Evolutionary conservation across 2,113 vertebrate genomes (phyloP).

Genomic region (Eudorcas thomsonii): DNA sequence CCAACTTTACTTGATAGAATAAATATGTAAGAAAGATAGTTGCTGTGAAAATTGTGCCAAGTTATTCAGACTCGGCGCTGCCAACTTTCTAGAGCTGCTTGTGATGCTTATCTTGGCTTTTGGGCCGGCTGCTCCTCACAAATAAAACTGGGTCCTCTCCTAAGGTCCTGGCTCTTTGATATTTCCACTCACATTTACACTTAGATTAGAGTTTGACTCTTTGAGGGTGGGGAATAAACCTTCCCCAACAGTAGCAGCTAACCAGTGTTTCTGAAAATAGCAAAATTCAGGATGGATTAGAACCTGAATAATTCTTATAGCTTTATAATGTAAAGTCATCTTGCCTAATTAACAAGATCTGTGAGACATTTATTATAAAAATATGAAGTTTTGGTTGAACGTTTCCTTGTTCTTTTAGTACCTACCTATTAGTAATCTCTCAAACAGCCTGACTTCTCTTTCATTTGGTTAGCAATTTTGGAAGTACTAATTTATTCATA

Average conservation of each 20-base stretch:
- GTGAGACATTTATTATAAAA: slow-evolving; percentile 3
- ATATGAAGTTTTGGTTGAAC: neutral
- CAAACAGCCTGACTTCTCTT: neutral
- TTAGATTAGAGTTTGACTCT: neutral
- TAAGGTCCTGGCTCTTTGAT: neutral
- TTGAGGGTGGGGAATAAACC: neutral
- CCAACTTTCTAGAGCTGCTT: neutral
- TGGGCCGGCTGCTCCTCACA: neutral
- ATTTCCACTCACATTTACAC: neutral
- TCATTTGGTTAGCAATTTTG: neutral
- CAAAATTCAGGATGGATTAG: neutral
- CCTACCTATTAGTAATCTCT: neutral
- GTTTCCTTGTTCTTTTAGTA: neutral
- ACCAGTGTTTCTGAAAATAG: neutral
- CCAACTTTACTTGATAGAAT: neutral
- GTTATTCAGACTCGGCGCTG: neutral
- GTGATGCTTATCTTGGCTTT: neutral
- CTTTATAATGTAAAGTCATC: neutral
- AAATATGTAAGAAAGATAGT: neutral
- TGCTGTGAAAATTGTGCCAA: neutral
- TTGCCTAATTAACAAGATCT: neutral
- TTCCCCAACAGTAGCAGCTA: neutral
- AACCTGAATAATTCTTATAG: neutral
- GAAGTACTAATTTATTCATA: neutral
- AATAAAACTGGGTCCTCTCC: neutral